Base-by-base conservation (phyloP, 2,113 vertebrate species). In the Galbula dea region DNA sequence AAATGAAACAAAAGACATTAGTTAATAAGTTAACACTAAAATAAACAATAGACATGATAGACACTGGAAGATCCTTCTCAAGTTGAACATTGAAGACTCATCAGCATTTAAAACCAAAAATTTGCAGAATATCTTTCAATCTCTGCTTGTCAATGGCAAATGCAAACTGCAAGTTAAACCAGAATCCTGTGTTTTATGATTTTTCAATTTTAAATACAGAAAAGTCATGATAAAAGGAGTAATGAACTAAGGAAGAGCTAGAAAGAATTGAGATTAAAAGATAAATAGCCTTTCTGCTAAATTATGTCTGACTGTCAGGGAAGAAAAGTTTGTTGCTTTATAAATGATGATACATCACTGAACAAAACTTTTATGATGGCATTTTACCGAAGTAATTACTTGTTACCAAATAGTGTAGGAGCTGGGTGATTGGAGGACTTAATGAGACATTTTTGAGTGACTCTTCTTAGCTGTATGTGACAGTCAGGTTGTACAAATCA, bases 181-280 rank as follows among this genome's bases (percentile, higher is more conserved):
- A 77, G 88, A 96, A 93, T 77, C 34, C 51, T 74, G 8, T 71
- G 69, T 82, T 95, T 93, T 91, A 88, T 91, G 91, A 86, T 84
- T 95, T 95, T 97, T 95, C 84, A 94, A 81, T 91, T 89, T 86
- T 82, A 79, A 93, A 43, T 65, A 41, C 37, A 94, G 85, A 90
- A 86, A 91, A 88, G 78, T 76, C 71, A 82, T 93, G 93, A 96
- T 95, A 91, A 97, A 96, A 95, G 76, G 65, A 94, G 32, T 88
- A 96, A 94, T 86, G 88, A 91, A 89, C 89, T 92, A 92, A 92
- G 79, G 79, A 93, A 93, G 74, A 88, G 29, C 51, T 89, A 88
- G 73, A 88, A 93, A 93, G 86, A 96, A 97, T 96, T 94, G 67
- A 93, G 90, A 97, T 95, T 88, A 94, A 86, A 93, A 91, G 90